These are phyloP conservation scores for Diarsia brunnea DNA, from an alignment of 2,888 invertebrate genomes.

Conservation along the genomic window DNA sequence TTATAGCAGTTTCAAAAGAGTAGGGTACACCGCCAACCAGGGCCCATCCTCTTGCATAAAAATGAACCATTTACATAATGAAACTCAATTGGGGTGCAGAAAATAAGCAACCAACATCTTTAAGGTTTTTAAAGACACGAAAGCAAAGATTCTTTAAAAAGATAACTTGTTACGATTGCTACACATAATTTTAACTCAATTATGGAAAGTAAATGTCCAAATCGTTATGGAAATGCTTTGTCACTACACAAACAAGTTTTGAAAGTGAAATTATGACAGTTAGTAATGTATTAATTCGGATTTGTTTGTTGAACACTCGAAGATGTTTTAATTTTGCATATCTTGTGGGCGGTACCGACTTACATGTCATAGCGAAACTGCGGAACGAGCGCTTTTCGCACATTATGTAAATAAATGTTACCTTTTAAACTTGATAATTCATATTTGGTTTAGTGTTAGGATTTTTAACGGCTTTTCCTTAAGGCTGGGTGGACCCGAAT, in stretches of 20 bases:
- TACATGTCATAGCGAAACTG: neutral
- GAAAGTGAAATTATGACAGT: conserved; percentile 64
- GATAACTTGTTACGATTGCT: conserved; percentile 12
- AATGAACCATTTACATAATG: too few species aligned
- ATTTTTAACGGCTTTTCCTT: neutral
- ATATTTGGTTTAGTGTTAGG: neutral
- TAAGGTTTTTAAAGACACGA: neutral
- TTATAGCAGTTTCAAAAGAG: too few species aligned
- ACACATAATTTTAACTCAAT: conserved; percentile 24
- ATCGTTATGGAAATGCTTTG: conserved; percentile 43
- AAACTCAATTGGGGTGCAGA: too few species aligned
- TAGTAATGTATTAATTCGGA: conserved; percentile 47
- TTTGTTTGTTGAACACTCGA: conserved; percentile 43
- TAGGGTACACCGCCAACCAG: too few species aligned
- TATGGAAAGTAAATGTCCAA: conserved; percentile 48
- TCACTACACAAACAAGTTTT: conserved; percentile 54
- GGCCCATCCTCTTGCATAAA: too few species aligned
- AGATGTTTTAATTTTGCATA: conserved; percentile 52
- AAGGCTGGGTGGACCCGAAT: too few species aligned
- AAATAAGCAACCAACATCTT: too few species aligned
- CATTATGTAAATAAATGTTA: conserved; percentile 13
- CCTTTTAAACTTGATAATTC: neutral
- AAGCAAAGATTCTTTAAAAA: neutral
- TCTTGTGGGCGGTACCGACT: conserved; percentile 27
- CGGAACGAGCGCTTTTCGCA: neutral